A percentile compares a stretch with the other conserved stretches of the same genome.
phyloP scores from a whole-genome alignment of 2,888 invertebrate genomes.

The Drosophila paucipuncta region DNA sequence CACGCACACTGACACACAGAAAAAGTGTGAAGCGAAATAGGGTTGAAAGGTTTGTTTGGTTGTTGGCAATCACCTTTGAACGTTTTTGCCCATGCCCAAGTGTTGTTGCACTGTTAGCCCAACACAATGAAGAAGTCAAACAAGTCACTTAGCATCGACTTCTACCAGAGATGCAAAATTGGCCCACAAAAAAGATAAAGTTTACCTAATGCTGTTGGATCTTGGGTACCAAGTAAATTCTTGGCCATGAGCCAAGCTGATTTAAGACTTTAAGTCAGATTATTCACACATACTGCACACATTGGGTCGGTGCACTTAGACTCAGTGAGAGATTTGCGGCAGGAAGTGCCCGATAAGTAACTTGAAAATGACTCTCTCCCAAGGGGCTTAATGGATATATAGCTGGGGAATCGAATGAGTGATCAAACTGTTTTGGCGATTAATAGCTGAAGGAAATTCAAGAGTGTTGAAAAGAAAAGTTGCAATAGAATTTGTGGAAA shows the following conservation, averaged over 20 bases:
- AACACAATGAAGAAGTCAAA: conserved; percentile 73
- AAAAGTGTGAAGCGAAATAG: conserved; percentile 36
- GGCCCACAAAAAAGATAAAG: conserved; percentile 19
- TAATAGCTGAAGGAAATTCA: conserved; percentile 7
- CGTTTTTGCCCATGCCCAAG: conserved; percentile 35
- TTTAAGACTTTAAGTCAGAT: conserved; percentile 59
- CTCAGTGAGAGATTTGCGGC: conserved; percentile 62
- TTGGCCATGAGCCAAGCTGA: conserved; percentile 63
- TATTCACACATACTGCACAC: conserved; percentile 42
- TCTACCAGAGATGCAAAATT: conserved; percentile 61
- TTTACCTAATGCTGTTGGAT: conserved; percentile 32
- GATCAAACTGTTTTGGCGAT: conserved; percentile 46
- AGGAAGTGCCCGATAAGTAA: conserved; percentile 68
- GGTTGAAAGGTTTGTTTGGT: conserved; percentile 32
- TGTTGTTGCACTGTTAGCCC: conserved; percentile 45
- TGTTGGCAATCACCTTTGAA: conserved; percentile 55
- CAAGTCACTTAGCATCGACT: conserved; percentile 68
- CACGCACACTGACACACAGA: conserved; percentile 1
- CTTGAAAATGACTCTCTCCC: conserved; percentile 25
- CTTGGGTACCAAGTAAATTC: conserved; percentile 14
- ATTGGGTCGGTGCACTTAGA: conserved; percentile 46
- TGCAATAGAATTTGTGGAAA: conserved; percentile 3
- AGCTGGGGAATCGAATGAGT: conserved; percentile 14
- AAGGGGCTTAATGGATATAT: conserved; percentile 23
- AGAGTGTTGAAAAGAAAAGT: neutral